Evolutionary conservation across 2,113 vertebrate species (phyloP), one percentile per base, ranked within the genome.

Genomic region (Grallaria varia): DNA sequence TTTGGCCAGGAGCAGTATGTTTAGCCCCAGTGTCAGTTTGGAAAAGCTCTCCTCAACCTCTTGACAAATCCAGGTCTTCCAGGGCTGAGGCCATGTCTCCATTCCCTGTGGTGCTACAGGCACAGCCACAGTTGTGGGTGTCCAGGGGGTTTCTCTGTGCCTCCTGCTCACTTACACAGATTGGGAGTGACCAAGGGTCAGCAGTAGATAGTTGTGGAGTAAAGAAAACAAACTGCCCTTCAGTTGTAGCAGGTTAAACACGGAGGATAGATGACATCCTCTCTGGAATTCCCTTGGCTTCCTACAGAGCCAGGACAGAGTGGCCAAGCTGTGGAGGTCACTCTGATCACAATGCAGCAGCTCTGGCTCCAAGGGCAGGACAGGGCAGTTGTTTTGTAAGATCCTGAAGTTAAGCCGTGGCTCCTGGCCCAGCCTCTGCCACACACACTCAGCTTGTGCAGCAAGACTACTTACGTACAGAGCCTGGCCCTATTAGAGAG

Each of bases 11-110:
- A 90, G 45, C 42, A 30, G 60, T 71, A 45, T 66, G 24, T 77
- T 91, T 77, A 94, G 47, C 30, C 53, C 73, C 33, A 64, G 58
- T 45, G n/a, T 77, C 58, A 79, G 56, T 78, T 81, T 84, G 74
- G 81, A 87, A 91, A 87, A 84, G 69, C 56, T 74, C 63, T 95
- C 76, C 66, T 93, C 62, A 80, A 91, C 75, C 76, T 95, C 76
- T 91, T 92, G 52, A 89, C 31, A 94, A 96, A 96, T 95, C 88
- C 73, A 96, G 88, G 92, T 95, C 95, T 96, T 97, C 95, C 96
- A 94, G 73, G 73, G 77, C 83, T 89, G 88, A 90, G 76, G 95
- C 80, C 83, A 50, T 49, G 63, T 78, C 77, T 90, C 85, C 44
- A 42, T 81, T 60, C 88, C 78, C 73, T 87, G 83, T 72, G 90